Percentiles rank a stretch among this genome's conserved stretches.
phyloP scores from a whole-genome alignment of 2,113 vertebrate species.

The Antigone vipio region DNA sequence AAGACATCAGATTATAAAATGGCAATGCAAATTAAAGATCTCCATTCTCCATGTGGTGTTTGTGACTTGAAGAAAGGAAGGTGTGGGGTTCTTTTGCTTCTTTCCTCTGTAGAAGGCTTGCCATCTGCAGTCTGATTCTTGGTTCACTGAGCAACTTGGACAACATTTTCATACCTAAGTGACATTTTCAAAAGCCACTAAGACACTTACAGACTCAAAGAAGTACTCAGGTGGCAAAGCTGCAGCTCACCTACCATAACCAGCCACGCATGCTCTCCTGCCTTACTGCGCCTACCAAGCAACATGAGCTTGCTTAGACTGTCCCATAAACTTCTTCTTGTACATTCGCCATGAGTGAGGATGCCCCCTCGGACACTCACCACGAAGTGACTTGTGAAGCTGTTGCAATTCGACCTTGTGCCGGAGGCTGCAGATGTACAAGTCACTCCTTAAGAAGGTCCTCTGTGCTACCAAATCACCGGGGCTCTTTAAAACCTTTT shows the following conservation, averaged over 20 bases:
- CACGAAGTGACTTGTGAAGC: background rate
- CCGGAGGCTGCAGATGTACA: background rate
- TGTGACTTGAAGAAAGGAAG: background rate
- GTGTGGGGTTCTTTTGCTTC: background rate
- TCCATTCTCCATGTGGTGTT: accelerated
- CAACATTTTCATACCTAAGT: background rate
- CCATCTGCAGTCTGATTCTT: background rate
- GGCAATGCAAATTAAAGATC: background rate
- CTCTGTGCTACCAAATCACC: background rate
- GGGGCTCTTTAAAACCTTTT: background rate
- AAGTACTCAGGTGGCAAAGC: background rate
- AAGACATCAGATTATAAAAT: background rate
- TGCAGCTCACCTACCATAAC: background rate
- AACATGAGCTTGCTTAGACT: background rate
- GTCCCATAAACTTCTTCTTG: background rate
- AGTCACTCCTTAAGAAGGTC: background rate
- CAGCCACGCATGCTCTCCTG: background rate
- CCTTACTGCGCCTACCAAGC: background rate
- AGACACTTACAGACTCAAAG: background rate
- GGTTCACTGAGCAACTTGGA: background rate
- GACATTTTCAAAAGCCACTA: background rate
- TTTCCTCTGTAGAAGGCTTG: background rate
- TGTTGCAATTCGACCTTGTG: background rate
- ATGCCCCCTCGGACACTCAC: background rate
- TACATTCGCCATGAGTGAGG: accelerated